These are phyloP conservation scores for Anthoscopus minutus DNA, from an alignment of 2,113 vertebrate species.

Conservation along the genomic window DNA sequence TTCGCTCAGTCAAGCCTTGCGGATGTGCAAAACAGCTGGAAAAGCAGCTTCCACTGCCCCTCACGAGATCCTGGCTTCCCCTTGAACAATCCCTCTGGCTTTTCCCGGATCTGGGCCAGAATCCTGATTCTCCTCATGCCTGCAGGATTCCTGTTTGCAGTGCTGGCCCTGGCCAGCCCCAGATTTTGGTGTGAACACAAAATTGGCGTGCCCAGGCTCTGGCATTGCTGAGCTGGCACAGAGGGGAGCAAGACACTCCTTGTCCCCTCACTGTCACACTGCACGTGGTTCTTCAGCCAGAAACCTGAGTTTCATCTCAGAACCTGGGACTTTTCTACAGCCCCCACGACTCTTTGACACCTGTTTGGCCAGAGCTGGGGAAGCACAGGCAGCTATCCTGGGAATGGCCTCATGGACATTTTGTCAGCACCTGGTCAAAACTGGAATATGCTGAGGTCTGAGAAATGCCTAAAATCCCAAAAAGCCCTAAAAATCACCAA, in stretches of 20 bases:
- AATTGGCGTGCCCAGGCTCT: not conserved
- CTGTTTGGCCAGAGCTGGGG: not conserved
- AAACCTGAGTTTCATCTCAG: not conserved
- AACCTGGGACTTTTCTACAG: rapidly evolving
- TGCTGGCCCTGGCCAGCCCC: not conserved
- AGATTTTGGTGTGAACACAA: rapidly evolving
- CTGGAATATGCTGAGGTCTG: rapidly evolving
- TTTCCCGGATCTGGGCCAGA: not conserved
- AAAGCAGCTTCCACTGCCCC: not conserved
- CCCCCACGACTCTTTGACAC: rapidly evolving
- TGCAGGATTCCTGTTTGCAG: not conserved
- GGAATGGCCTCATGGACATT: not conserved
- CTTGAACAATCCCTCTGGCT: not conserved
- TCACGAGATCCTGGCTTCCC: not conserved
- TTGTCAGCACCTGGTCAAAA: not conserved
- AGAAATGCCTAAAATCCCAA: no score
- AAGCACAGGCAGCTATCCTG: not conserved
- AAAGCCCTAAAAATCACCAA: no score
- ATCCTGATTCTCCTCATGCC: not conserved
- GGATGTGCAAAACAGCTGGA: not conserved
- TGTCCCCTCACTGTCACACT: not conserved
- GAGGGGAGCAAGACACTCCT: not conserved
- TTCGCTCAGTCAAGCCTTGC: not conserved
- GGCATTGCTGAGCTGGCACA: not conserved
- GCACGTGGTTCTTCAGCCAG: not conserved